Conservation (phyloP, 2,797 vertebrate species). For the Threskiornis aethiopicus region DNA sequence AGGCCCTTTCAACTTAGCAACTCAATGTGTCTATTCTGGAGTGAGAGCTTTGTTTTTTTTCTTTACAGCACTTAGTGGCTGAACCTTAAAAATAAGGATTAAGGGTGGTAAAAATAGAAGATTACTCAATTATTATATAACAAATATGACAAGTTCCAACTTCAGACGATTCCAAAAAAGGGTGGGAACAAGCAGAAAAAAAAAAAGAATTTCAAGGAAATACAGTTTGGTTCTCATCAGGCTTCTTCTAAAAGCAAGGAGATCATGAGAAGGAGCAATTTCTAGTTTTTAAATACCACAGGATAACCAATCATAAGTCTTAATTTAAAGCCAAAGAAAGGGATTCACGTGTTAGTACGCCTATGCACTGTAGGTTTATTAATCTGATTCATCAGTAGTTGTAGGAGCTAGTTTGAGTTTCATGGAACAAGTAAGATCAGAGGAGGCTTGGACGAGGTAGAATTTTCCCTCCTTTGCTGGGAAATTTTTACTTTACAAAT, state of each 20-base stretch:
- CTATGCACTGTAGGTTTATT: neutral
- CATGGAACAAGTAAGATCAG: neutral
- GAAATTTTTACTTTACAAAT: neutral
- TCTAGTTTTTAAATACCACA: neutral
- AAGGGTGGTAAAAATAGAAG: neutral
- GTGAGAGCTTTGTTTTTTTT: neutral
- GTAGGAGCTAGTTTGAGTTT: neutral
- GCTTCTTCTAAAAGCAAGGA: neutral
- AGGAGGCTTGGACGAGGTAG: neutral
- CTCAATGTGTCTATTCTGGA: neutral
- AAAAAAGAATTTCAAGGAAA: neutral
- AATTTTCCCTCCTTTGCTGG: neutral
- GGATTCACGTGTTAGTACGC: neutral
- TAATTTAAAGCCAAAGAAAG: neutral
- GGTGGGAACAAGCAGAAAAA: neutral
- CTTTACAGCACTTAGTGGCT: neutral
- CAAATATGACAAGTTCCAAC: neutral
- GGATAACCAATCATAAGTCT: neutral
- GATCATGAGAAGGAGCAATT: neutral
- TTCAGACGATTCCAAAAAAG: neutral
- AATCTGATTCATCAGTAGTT: neutral
- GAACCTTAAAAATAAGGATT: conserved; percentile 17
- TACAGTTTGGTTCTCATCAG: neutral
- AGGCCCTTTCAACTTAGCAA: neutral
- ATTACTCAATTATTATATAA: conserved; percentile 13